Percentiles rank a stretch among this genome's conserved stretches.
Evolutionary conservation across 2,797 vertebrate genomes (phyloP).

Genomic region (Enteromius fasciolatus): DNA sequence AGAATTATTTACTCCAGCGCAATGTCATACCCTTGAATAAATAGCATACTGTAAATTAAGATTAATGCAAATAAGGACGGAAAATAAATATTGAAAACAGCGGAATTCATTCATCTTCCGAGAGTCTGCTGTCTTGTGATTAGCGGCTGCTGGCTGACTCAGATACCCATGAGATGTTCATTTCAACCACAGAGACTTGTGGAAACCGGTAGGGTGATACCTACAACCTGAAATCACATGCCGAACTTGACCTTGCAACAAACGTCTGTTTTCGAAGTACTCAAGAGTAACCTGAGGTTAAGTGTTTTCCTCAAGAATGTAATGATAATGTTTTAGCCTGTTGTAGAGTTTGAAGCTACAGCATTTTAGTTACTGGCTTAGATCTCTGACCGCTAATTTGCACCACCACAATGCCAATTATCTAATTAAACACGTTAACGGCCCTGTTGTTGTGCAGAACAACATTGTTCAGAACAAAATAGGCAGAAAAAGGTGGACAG

Average conservation of each 20-base stretch:
- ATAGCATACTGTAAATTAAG: constrained; percentile 57
- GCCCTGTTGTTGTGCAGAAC: not conserved
- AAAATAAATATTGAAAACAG: constrained; percentile 50
- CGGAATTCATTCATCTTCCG: constrained; percentile 39
- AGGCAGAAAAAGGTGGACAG: not conserved
- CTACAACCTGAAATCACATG: not conserved
- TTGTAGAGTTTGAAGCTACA: not conserved
- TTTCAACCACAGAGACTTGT: constrained; percentile 9
- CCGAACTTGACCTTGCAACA: not conserved
- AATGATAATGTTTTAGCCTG: not conserved
- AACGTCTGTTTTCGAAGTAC: not conserved
- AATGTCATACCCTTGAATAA: constrained; percentile 56
- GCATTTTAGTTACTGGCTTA: not conserved
- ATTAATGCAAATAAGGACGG: constrained; percentile 57
- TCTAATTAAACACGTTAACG: not conserved
- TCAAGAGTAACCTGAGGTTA: not conserved
- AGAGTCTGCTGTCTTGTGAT: constrained; percentile 45
- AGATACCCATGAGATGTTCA: constrained; percentile 19
- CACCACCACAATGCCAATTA: not conserved
- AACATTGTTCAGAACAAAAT: not conserved
- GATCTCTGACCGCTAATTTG: not conserved
- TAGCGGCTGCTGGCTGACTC: constrained; percentile 46
- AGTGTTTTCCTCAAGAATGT: not conserved
- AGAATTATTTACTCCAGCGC: constrained; percentile 54
- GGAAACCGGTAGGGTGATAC: not conserved